Evolutionary conservation across 2,888 invertebrate species (phyloP), one percentile per base, ranked within the genome.

Genomic region (Horisme vitalbata): DNA sequence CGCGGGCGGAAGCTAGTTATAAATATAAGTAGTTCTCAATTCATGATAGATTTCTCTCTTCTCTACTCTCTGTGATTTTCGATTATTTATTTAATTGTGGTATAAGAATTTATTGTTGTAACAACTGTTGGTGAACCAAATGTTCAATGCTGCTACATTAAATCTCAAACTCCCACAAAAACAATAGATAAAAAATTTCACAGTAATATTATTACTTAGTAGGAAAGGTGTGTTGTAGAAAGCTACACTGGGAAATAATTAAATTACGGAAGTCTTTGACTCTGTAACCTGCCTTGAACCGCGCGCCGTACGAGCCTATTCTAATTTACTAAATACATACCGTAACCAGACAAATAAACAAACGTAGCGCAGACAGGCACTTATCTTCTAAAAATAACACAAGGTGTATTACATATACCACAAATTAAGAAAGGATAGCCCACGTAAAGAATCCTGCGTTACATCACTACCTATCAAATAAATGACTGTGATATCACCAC

Each of bases 301-400:
- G 14, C 34, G 14, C 32, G 30, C 36, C 26, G 36, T 46, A 41
- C 15, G 33, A 11, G 41, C 35, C 32, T 30, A 55, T 35, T 31
- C 30, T 39, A 37, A 36, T 26, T 33, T 44, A 15, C n/a, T n/a
- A n/a, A 13, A 14, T 24, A 31, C 36, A 12, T 38, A 14, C 35
- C 51, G 31, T 45, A 63, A 64, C 60, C 64, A 75, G 68, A 75
- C 73, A 79, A 79, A 77, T 72, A 79, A 67, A 71, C 65, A 67
- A 73, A 67, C 65, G 41, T 20, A 36, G 15, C 5, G 7, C 23
- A 57, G 57, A 57, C 54, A 68, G 71, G 70, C 73, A 75, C 63
- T 49, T 71, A 55, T 41, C 55, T 45, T 57, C 86, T 88, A 87
- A 71, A 85, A 85, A 88, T 88, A 88, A 76, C 74, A 68, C 70